Percentiles rank a stretch among this genome's conserved stretches.
phyloP scores from a whole-genome alignment of 1,140 invertebrate genomes.

The Odontomachus brunneus region DNA sequence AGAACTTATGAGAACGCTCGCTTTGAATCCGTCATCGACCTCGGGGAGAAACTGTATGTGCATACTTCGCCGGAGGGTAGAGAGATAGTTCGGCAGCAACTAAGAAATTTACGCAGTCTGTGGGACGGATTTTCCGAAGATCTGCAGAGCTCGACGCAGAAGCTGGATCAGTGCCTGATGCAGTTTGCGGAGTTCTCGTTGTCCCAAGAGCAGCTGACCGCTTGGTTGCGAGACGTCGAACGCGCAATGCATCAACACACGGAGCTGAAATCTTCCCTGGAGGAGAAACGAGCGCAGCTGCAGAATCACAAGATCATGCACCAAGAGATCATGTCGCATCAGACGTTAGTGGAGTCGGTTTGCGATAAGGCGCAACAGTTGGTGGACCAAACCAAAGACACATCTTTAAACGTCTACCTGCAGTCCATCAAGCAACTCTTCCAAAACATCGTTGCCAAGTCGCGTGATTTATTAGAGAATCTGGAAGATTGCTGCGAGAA shows the following conservation, averaged over 20 bases:
- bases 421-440: slow-evolving; percentile 96
- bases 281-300: slow-evolving; percentile 97
- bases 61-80: slow-evolving; percentile 97
- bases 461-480: slow-evolving; percentile 93
- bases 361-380: slow-evolving; percentile 96
- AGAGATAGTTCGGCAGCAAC: slow-evolving; percentile 95
- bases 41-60: slow-evolving; percentile 96
- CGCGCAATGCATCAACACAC: slow-evolving; percentile 96
- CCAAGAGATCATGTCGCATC: slow-evolving; percentile 97
- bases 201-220: slow-evolving; percentile 95
- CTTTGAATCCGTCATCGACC: slow-evolving; percentile 94
- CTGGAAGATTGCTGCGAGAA: slow-evolving; percentile 94
- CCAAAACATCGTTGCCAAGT: slow-evolving; percentile 94
- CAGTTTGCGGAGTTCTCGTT: slow-evolving; percentile 95
- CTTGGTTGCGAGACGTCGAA: slow-evolving; percentile 96
- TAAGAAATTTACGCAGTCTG: slow-evolving; percentile 91
- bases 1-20: slow-evolving; percentile 92
- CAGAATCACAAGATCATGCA: slow-evolving; percentile 98
- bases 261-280: slow-evolving; percentile 95
- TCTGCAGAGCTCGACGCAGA: slow-evolving; percentile 91
- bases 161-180: slow-evolving; percentile 94
- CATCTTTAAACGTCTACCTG: slow-evolving; percentile 93
- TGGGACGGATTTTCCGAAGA: slow-evolving; percentile 96
- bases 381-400: slow-evolving; percentile 95
- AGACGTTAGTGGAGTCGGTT: slow-evolving; percentile 94